These are phyloP conservation scores for Podarcis lilfordi DNA, from an alignment of 2,797 vertebrate genomes.

Conservation along the genomic window DNA sequence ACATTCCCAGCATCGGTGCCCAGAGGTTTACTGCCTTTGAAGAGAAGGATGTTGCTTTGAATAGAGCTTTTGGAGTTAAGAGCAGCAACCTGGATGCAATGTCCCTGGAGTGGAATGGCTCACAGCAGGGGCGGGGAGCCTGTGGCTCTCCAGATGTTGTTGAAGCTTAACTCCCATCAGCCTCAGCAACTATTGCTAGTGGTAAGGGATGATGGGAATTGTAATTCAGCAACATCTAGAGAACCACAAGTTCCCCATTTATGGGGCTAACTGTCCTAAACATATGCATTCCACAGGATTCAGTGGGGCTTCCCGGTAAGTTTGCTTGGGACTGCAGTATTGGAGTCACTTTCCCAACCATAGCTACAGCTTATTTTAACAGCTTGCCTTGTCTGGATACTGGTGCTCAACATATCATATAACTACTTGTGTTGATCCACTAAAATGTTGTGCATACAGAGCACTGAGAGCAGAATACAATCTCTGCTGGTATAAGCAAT, in stretches of 20 bases:
- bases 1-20: not conserved
- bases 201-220: not conserved
- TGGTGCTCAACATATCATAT: not conserved
- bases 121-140: not conserved
- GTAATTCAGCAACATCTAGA: not conserved
- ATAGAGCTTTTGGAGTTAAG: constrained; percentile 2
- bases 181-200: not conserved
- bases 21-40: not conserved
- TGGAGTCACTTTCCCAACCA: not conserved
- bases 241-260: not conserved
- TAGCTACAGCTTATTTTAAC: constrained; percentile 6
- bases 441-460: not conserved
- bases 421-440: constrained; percentile 17
- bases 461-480: constrained; percentile 38
- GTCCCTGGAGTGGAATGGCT: not conserved
- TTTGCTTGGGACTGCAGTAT: constrained; percentile 6
- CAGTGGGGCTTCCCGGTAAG: not conserved
- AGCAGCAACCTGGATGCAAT: constrained; percentile 7
- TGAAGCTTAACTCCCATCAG: not conserved
- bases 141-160: not conserved
- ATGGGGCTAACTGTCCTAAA: not conserved
- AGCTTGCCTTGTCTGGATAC: constrained; percentile 23
- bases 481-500: constrained; percentile 20
- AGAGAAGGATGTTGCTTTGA: not conserved
- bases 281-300: not conserved